phyloP scores from a whole-genome alignment of 2,797 vertebrate species.

The Myioborus melanocephalus region DNA sequence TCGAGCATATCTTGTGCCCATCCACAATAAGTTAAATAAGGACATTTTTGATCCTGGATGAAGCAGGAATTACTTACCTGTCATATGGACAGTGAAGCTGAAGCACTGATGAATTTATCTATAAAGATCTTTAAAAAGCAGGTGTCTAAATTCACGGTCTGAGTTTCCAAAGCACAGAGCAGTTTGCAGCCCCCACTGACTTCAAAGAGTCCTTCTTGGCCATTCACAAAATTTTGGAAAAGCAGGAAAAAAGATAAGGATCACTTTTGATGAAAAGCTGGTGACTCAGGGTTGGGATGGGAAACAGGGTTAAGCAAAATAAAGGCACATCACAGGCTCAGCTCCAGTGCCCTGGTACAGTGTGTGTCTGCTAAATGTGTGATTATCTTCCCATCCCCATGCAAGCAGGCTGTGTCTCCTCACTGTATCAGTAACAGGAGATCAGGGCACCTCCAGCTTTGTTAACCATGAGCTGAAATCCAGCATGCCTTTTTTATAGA shows the following conservation, averaged over 20 bases:
- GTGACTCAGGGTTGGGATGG: background rate
- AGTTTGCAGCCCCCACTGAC: background rate
- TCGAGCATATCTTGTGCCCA: background rate
- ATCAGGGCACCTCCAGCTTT: background rate
- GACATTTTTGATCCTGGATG: background rate
- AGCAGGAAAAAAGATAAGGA: background rate
- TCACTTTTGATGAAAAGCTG: background rate
- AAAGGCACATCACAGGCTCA: background rate
- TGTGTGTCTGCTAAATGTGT: background rate
- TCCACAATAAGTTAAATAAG: background rate
- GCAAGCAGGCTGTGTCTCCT: background rate
- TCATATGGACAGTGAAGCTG: background rate
- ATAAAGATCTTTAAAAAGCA: background rate
- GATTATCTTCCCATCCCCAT: background rate
- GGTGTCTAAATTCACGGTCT: background rate
- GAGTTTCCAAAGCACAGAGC: background rate
- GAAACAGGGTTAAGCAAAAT: background rate
- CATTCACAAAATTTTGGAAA: background rate
- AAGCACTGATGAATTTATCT: background rate
- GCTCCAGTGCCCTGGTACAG: background rate
- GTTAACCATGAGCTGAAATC: background rate
- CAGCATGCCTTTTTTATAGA: background rate
- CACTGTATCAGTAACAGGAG: background rate
- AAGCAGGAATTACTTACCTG: background rate
- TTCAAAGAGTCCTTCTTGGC: background rate